phyloP scores from a whole-genome alignment of 2,888 invertebrate species.

The Baccha elongata region DNA sequence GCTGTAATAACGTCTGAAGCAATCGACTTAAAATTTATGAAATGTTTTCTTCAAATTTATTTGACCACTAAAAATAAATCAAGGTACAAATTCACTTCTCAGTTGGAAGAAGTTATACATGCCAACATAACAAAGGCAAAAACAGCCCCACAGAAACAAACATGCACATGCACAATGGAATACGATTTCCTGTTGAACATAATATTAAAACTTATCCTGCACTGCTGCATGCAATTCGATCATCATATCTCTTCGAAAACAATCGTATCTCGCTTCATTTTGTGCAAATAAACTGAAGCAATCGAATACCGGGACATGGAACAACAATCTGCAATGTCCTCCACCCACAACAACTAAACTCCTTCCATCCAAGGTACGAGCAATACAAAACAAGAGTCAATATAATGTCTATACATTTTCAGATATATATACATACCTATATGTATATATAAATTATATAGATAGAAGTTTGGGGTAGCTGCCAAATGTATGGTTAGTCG shows the following conservation, averaged over 20 bases:
- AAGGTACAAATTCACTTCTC: no score
- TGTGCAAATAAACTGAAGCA: slow-evolving; percentile 59
- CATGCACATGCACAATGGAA: slow-evolving; percentile 31
- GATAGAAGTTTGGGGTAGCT: slow-evolving; percentile 43
- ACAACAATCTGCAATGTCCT: slow-evolving; percentile 43
- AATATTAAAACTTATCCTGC: slow-evolving; percentile 15
- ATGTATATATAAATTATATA: slow-evolving; percentile 33
- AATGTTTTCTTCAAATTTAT: no score
- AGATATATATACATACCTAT: slow-evolving; percentile 4
- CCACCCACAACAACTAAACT: slow-evolving; percentile 7
- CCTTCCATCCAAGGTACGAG: slow-evolving; percentile 2
- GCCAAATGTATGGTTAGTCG: slow-evolving; percentile 46
- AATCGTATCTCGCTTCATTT: slow-evolving; percentile 37
- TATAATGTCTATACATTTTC: slow-evolving; percentile 48
- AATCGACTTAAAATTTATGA: no score
- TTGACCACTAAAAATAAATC: no score
- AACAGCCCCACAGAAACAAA: not conserved
- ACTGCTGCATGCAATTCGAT: slow-evolving; percentile 39
- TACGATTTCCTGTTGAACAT: slow-evolving; percentile 52
- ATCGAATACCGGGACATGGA: slow-evolving; percentile 39
- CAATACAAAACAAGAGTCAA: slow-evolving; percentile 41
- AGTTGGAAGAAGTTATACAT: no score
- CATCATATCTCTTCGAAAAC: slow-evolving; percentile 53
- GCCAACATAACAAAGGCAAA: not conserved
- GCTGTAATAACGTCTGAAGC: no score